Percentiles rank a stretch among this genome's conserved stretches.
phyloP scores from a whole-genome alignment of 2,888 invertebrate genomes.

The Eupithecia exiguata region DNA sequence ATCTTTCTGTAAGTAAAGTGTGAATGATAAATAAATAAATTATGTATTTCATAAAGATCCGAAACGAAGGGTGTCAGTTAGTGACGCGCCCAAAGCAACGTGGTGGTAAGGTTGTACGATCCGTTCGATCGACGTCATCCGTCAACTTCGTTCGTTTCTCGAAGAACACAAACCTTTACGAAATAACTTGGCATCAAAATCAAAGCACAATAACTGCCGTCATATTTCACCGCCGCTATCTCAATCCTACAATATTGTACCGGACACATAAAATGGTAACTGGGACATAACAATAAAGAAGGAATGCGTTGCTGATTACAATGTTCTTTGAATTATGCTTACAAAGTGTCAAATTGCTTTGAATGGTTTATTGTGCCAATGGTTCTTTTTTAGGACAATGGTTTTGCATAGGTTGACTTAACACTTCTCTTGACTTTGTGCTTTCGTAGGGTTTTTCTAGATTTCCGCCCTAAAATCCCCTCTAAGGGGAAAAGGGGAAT shows the following conservation, averaged over 20 bases:
- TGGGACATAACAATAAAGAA: constrained; percentile 26
- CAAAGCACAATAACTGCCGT: not conserved
- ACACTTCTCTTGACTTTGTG: not conserved
- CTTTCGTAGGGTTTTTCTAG: no score
- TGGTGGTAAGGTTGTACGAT: no score
- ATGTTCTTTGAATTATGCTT: constrained; percentile 12
- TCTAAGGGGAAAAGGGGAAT: no score
- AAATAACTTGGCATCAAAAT: not conserved
- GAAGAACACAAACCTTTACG: no score
- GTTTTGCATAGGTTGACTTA: not conserved
- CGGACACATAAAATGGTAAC: constrained; percentile 33
- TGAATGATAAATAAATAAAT: no score
- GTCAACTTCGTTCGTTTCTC: no score
- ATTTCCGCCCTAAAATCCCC: no score
- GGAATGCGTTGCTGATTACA: constrained; percentile 11
- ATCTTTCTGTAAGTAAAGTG: no score
- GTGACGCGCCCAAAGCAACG: no score
- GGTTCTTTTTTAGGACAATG: constrained; percentile 1
- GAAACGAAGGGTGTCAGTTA: no score
- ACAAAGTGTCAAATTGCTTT: constrained; percentile 4
- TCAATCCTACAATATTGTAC: constrained; percentile 10
- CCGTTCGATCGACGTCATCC: no score
- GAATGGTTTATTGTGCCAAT: constrained; percentile 2
- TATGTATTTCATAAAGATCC: no score
- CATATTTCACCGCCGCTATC: not conserved